Evolutionary conservation across 2,888 invertebrate genomes (phyloP).

Genomic region (Nomada flava): DNA sequence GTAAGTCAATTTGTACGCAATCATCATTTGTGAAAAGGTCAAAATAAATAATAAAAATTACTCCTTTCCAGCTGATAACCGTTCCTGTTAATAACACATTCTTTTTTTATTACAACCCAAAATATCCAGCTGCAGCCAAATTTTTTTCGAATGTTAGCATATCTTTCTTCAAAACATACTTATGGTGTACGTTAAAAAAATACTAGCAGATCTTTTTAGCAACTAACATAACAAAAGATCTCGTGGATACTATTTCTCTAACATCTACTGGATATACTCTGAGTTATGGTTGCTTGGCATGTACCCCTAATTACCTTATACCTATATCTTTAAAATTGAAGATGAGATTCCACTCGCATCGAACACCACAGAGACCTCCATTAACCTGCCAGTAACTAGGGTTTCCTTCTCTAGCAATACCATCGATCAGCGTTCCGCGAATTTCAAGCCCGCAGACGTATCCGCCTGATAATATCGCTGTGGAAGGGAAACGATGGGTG

Average conservation of each 20-base stretch:
- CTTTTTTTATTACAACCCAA: too few relatives aligned
- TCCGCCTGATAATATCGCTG: neutral
- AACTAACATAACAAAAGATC: neutral
- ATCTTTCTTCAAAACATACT: too few relatives aligned
- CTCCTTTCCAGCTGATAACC: neutral
- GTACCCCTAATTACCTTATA: neutral
- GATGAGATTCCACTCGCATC: neutral
- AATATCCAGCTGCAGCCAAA: too few relatives aligned
- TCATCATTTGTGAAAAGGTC: neutral
- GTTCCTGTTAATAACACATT: neutral
- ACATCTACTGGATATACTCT: neutral
- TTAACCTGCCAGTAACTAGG: neutral
- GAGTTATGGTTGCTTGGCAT: neutral
- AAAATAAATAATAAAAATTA: neutral
- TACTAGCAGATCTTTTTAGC: neutral
- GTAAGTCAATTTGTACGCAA: neutral
- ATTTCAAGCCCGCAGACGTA: slow-evolving; percentile 24
- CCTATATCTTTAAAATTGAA: neutral
- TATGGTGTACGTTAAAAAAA: neutral
- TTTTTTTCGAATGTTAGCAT: too few relatives aligned
- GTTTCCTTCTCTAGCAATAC: neutral
- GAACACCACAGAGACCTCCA: neutral
- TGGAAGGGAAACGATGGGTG: slow-evolving; percentile 12
- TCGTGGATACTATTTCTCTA: neutral
- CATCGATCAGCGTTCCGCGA: slow-evolving; percentile 14